These are phyloP conservation scores for Pterostichus madidus DNA, from an alignment of 2,888 invertebrate genomes.

Conservation along the genomic window DNA sequence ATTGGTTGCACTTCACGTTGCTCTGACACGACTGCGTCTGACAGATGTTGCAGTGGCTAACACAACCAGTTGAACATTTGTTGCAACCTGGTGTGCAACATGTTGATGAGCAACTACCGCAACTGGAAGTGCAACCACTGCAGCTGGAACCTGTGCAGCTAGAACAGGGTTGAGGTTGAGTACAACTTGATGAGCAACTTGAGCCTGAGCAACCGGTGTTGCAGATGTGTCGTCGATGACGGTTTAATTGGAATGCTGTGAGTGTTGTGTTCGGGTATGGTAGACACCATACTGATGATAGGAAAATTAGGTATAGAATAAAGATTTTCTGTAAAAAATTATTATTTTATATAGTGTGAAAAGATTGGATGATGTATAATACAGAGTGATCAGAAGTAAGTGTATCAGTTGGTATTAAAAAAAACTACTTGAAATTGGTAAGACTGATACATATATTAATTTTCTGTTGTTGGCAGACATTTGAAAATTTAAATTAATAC, in stretches of 20 bases:
- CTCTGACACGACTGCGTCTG: constrained; percentile 33
- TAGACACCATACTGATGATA: not conserved
- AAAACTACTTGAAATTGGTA: too few relatives aligned
- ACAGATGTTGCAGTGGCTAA: constrained; percentile 49
- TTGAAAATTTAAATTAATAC: too few relatives aligned
- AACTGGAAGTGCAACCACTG: not conserved
- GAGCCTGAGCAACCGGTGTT: not conserved
- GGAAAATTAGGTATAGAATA: not conserved
- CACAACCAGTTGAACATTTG: constrained; percentile 24
- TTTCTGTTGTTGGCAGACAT: too few relatives aligned
- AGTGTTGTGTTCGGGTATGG: not conserved
- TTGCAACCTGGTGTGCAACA: constrained; percentile 26
- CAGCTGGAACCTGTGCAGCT: constrained; percentile 5
- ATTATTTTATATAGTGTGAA: too few relatives aligned
- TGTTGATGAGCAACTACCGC: constrained; percentile 4
- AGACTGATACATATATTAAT: too few relatives aligned
- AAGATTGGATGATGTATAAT: too few relatives aligned
- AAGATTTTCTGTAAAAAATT: constrained; percentile 17
- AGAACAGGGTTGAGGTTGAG: not conserved
- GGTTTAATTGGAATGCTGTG: not conserved
- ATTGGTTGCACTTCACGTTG: constrained; percentile 46
- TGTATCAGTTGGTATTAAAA: too few relatives aligned
- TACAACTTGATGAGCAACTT: not conserved
- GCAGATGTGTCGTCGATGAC: not conserved
- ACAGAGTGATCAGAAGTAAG: too few relatives aligned